Evolutionary conservation across 2,888 invertebrate genomes (phyloP).

Genomic region (Scelioninae gen. 1): DNA sequence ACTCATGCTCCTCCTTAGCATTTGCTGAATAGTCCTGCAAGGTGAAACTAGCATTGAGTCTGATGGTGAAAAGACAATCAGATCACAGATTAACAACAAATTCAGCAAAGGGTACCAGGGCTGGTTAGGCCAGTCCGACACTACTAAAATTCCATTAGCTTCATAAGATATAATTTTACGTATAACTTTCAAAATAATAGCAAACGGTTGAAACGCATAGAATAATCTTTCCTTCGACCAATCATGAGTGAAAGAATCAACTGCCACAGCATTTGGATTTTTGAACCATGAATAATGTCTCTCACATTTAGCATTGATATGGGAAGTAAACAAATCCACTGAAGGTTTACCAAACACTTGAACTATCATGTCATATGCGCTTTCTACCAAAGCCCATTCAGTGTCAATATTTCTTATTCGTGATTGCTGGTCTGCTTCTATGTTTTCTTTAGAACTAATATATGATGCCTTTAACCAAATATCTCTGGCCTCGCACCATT

Average conservation of each 20-base stretch:
- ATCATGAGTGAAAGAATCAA: conserved; percentile 61
- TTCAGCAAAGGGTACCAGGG: conserved; percentile 45
- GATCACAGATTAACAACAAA: background rate
- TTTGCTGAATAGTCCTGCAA: conserved; percentile 33
- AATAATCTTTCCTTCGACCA: conserved; percentile 40
- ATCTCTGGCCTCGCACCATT: background rate
- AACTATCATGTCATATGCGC: background rate
- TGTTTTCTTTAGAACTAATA: background rate
- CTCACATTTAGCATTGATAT: conserved; percentile 24
- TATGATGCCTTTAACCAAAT: conserved; percentile 11
- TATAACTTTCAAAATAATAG: conserved; percentile 50
- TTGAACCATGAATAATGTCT: conserved; percentile 50
- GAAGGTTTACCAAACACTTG: background rate
- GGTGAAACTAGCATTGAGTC: conserved; percentile 20
- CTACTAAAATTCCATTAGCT: conserved; percentile 30
- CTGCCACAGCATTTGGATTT: conserved; percentile 42
- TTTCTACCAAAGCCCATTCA: conserved; percentile 3
- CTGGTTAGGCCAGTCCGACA: conserved; percentile 56
- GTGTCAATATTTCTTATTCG: conserved; percentile 10
- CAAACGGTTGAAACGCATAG: conserved; percentile 63
- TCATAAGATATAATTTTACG: conserved; percentile 60
- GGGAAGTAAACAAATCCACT: conserved; percentile 11
- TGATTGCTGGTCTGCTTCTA: conserved; percentile 6
- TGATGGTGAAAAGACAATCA: conserved; percentile 10
- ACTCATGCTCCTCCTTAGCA: conserved; percentile 3